Base-by-base conservation (phyloP, 37 sponge, comb jelly and placozoan genomes). In the Oscarella lobularis region DNA sequence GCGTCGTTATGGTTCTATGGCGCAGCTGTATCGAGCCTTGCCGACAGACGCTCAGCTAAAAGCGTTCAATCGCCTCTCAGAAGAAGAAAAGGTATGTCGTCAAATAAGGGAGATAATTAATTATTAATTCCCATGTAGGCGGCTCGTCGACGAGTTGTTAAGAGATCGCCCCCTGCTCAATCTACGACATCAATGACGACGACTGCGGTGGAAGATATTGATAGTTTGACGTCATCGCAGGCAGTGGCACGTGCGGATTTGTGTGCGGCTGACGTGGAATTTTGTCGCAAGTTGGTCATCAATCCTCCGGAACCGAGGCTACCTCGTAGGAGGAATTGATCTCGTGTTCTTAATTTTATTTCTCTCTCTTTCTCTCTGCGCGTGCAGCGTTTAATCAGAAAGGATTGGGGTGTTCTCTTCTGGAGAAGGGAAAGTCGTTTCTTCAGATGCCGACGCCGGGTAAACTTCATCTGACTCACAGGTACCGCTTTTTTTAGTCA, bases 391-490 rank as follows among this genome's bases (percentile, higher is more conserved):
- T 20, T 48, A 9, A 27, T 20, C 14, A 48, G 9, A 20, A 48
- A 27, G 60, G 60, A 27, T 9, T 48, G 9, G 60, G 14, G 14
- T 48, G 60, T 20, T 20, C 9, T 9, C 60, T 48, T 48, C 9
- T 48, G 14, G 60, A 48, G 9, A 9, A 20, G 20, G 20, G 60
- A 27, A 9, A 27, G 60, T 48, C 60, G 60, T 9, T 48, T 9
- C 20, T 48, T 9, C 60, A 48, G 14, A 48, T 48, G 60, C 60
- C 20, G n/a, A 88, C 81, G 68, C 39, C 78, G 38, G 93, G 93
- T 0, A 77, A 77, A 31, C 78, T 92, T 29, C 88, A 83, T 75
- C 79, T 92, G 5, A 89, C 93, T 0, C 76, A 77, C 31, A 85
- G 75, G 78, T 79, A 75, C 20, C 20, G 60, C 14, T 48, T 9